A percentile compares a stretch with the other conserved stretches of the same genome.
Evolutionary conservation across 2,797 vertebrate genomes (phyloP).

Genomic region (Phalanger gymnotis): DNA sequence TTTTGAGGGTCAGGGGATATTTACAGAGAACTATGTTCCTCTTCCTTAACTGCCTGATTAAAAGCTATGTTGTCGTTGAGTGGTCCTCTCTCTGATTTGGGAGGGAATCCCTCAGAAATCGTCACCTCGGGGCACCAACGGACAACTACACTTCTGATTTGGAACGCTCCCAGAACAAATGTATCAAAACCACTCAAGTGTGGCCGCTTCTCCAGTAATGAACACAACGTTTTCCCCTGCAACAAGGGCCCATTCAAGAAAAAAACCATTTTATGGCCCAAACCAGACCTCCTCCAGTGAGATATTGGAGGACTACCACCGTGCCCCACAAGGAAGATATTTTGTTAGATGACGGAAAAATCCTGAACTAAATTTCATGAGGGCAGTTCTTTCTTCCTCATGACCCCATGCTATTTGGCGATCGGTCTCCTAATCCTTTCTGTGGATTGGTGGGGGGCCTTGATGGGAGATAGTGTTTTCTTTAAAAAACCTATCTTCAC

Average conservation of each 20-base stretch:
- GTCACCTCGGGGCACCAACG: constrained; percentile 13
- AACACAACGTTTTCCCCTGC: constrained; percentile 20
- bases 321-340: constrained; percentile 34
- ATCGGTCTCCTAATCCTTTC: constrained; percentile 20
- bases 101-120: constrained; percentile 52
- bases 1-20: constrained; percentile 7
- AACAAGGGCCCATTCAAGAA: constrained; percentile 28
- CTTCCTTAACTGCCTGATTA: constrained; percentile 5
- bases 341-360: constrained; percentile 10
- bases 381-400: constrained; percentile 15
- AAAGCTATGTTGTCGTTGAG: not conserved
- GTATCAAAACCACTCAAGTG: not conserved
- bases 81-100: not conserved
- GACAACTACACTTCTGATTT: constrained; percentile 33
- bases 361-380: constrained; percentile 27
- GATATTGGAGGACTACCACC: not conserved
- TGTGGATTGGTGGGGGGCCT: not conserved
- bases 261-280: constrained; percentile 39
- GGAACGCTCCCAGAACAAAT: constrained; percentile 7
- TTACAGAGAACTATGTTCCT: constrained; percentile 6
- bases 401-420: constrained; percentile 21
- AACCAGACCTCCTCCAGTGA: constrained; percentile 2
- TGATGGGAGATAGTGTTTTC: not conserved
- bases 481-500: not conserved
- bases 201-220: constrained; percentile 27